Conservation (phyloP, 1,140 invertebrate genomes). For the Bombus soroeensis region DNA sequence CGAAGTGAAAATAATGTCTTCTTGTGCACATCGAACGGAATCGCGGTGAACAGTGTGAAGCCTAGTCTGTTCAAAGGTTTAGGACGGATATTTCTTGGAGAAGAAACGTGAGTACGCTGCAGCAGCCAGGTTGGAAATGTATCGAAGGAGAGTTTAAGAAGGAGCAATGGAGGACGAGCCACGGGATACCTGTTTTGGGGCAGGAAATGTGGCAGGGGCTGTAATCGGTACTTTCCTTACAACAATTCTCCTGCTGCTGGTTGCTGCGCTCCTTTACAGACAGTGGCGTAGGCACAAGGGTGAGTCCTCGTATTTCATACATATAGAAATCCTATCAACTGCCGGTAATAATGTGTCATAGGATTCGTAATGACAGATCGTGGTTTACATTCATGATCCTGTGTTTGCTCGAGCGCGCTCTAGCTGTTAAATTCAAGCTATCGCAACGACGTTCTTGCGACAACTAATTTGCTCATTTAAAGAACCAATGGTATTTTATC, state of each 20-base stretch:
- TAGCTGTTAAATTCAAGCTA: conserved; percentile 12
- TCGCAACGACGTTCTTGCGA: neutral
- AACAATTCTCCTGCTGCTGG: conserved; percentile 79
- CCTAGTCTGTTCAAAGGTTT: neutral
- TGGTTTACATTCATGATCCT: neutral
- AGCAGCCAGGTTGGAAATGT: conserved; percentile 45
- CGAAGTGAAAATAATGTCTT: conserved; percentile 42
- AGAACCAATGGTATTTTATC: conserved; percentile 21
- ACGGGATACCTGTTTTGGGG: conserved; percentile 77
- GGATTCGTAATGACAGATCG: conserved; percentile 18
- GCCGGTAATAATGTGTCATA: neutral
- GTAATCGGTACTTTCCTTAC: conserved; percentile 84
- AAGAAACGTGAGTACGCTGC: conserved; percentile 23
- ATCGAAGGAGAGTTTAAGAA: conserved; percentile 61
- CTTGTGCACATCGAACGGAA: conserved; percentile 20
- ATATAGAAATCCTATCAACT: conserved; percentile 35
- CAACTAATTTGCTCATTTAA: neutral
- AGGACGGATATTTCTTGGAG: neutral
- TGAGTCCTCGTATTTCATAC: conserved; percentile 69
- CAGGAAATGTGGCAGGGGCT: conserved; percentile 83
- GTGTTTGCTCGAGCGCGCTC: conserved; percentile 9
- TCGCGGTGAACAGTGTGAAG: conserved; percentile 17
- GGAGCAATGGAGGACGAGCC: conserved; percentile 64
- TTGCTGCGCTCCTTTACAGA: conserved; percentile 80
- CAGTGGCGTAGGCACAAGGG: conserved; percentile 82